Conservation (phyloP, 2,888 invertebrate species). For the Cremastinae sp. region DNA sequence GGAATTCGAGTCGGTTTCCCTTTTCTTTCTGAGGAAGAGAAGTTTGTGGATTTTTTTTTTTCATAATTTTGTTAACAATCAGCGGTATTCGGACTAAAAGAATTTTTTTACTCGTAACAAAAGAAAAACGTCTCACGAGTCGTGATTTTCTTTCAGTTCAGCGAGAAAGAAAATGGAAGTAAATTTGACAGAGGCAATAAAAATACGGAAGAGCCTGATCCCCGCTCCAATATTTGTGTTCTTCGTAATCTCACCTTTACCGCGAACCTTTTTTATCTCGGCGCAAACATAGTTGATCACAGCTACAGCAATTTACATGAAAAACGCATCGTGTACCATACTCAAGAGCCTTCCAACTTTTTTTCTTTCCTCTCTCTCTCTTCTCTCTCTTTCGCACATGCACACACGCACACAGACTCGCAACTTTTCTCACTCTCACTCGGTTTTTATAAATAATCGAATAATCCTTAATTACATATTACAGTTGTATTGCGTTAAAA, state of each 20-base stretch:
- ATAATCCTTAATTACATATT: constrained; percentile 67
- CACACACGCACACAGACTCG: too few relatives aligned
- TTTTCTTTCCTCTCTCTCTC: constrained; percentile 22
- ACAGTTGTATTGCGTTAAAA: constrained; percentile 74
- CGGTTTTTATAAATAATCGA: constrained; percentile 42
- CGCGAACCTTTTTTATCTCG: constrained; percentile 56
- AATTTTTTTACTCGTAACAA: too few relatives aligned
- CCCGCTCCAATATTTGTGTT: constrained; percentile 26
- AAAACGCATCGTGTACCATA: constrained; percentile 62
- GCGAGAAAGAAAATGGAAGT: constrained; percentile 39
- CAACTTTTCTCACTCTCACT: constrained; percentile 12
- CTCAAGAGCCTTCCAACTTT: constrained; percentile 44
- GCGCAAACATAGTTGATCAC: constrained; percentile 72
- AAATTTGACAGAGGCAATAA: constrained; percentile 44
- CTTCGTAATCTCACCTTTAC: constrained; percentile 29
- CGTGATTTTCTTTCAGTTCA: constrained; percentile 35
- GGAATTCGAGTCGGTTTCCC: too few relatives aligned
- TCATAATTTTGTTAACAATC: too few relatives aligned
- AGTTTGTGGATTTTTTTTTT: background rate
- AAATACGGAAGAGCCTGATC: constrained; percentile 43
- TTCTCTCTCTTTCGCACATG: constrained; percentile 30
- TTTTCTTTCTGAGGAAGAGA: background rate
- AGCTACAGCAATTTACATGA: constrained; percentile 74
- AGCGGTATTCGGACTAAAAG: too few relatives aligned
- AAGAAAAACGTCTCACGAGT: too few relatives aligned